Conservation (phyloP, 1,140 invertebrate species). For the Drosophila repletoides region DNA sequence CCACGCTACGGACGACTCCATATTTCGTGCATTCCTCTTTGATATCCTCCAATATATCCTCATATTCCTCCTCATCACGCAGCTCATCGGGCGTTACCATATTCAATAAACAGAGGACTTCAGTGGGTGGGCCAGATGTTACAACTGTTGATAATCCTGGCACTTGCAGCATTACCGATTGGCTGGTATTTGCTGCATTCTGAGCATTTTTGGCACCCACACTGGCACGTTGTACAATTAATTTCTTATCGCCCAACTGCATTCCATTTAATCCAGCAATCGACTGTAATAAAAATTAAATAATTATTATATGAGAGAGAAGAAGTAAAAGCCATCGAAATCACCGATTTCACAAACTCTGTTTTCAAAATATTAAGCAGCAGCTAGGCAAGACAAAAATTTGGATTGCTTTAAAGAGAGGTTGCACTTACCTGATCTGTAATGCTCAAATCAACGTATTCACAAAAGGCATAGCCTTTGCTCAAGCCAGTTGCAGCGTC, state of each 20-base stretch:
- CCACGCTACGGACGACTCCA: constrained; percentile 96
- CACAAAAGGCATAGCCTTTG: constrained; percentile 99
- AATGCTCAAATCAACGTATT: constrained; percentile 98
- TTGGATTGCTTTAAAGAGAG: no score
- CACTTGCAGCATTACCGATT: constrained; percentile 89
- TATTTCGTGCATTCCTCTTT: constrained; percentile 99
- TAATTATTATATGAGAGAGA: neutral
- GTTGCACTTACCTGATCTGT: constrained; percentile 93
- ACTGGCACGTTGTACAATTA: constrained; percentile 98
- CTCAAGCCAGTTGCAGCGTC: constrained; percentile 98
- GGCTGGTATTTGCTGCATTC: constrained; percentile 87
- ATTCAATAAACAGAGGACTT: constrained; percentile 98
- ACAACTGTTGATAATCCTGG: constrained; percentile 94
- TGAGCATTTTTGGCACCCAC: constrained; percentile 97
- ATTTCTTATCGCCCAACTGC: constrained; percentile 99
- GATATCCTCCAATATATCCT: constrained; percentile 99
- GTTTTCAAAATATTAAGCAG: no score
- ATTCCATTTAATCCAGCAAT: constrained; percentile 99
- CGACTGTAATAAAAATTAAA: constrained; percentile 85
- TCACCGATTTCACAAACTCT: no score
- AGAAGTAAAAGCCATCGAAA: no score
- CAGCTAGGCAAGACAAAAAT: no score
- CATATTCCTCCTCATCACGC: constrained; percentile 99
- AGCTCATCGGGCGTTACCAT: constrained; percentile 99
- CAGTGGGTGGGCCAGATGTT: constrained; percentile 95